phyloP scores from a whole-genome alignment of 2,888 invertebrate genomes.

The Cephus nigrinus region DNA sequence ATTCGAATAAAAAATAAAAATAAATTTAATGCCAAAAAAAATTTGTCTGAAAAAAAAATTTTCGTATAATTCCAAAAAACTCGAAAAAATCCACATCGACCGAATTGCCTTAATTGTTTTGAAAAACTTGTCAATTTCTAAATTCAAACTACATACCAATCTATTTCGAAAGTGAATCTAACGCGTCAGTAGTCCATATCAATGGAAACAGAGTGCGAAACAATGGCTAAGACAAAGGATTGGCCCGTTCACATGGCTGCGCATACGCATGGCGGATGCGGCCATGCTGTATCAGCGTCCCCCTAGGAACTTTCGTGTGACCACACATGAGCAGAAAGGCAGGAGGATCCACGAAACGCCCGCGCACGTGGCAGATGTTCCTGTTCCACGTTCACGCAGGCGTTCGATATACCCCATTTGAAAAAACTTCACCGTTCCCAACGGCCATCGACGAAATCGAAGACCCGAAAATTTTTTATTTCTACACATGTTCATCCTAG shows the following conservation, averaged over 20 bases:
- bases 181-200: neutral
- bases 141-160: neutral
- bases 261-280: constrained; percentile 50
- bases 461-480: neutral
- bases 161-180: neutral
- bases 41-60: neutral
- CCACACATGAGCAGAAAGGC: constrained; percentile 41
- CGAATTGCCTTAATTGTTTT: neutral
- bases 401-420: constrained; percentile 21
- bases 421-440: neutral
- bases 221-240: constrained; percentile 1
- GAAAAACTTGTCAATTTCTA: neutral
- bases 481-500: neutral
- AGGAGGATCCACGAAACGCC: constrained; percentile 37
- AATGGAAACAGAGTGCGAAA: neutral
- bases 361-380: constrained; percentile 58
- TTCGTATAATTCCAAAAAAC: neutral
- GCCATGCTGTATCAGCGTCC: constrained; percentile 49
- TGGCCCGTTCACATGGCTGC: constrained; percentile 11
- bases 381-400: constrained; percentile 45
- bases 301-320: constrained; percentile 26
- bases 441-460: neutral
- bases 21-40: neutral
- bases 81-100: neutral
- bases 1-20: neutral